These are phyloP conservation scores for Drosophila hamatofila DNA, from an alignment of 2,888 invertebrate genomes.

Conservation along the genomic window DNA sequence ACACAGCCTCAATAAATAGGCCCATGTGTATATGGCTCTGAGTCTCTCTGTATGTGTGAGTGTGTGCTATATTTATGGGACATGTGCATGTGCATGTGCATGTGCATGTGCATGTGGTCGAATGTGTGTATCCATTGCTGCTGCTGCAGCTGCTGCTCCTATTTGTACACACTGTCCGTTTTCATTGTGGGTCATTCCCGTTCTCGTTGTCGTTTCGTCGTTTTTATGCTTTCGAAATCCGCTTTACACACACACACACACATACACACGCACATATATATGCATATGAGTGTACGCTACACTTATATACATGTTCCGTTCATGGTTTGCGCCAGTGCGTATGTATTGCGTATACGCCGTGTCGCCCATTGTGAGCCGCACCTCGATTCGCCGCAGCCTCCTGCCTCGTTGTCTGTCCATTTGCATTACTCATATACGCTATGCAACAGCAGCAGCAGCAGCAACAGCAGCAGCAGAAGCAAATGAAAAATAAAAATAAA, in stretches of 20 bases:
- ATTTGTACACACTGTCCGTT: slow-evolving; percentile 57
- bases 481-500: slow-evolving; percentile 36
- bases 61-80: slow-evolving; percentile 73
- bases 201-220: slow-evolving; percentile 51
- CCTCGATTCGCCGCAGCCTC: slow-evolving; percentile 49
- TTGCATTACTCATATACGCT: slow-evolving; percentile 72
- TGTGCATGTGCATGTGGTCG: slow-evolving; percentile 37
- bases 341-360: slow-evolving; percentile 69
- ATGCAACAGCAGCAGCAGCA: slow-evolving; percentile 35
- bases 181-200: slow-evolving; percentile 77
- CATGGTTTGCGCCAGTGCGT: slow-evolving; percentile 22
- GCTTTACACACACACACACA: slow-evolving; percentile 56
- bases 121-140: slow-evolving; percentile 49
- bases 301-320: slow-evolving; percentile 45
- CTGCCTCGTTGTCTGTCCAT: slow-evolving; percentile 50
- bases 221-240: slow-evolving; percentile 72
- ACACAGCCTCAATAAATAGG: slow-evolving; percentile 44
- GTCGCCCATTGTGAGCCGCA: slow-evolving; percentile 73
- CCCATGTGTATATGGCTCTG: slow-evolving; percentile 26
- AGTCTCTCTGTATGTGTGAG: slow-evolving; percentile 17
- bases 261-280: not conserved
- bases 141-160: slow-evolving; percentile 31
- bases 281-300: slow-evolving; percentile 6
- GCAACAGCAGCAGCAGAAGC: slow-evolving; percentile 34
- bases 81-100: slow-evolving; percentile 59